phyloP scores from a whole-genome alignment of 2,797 vertebrate genomes.

The Oryzias sinensis region DNA sequence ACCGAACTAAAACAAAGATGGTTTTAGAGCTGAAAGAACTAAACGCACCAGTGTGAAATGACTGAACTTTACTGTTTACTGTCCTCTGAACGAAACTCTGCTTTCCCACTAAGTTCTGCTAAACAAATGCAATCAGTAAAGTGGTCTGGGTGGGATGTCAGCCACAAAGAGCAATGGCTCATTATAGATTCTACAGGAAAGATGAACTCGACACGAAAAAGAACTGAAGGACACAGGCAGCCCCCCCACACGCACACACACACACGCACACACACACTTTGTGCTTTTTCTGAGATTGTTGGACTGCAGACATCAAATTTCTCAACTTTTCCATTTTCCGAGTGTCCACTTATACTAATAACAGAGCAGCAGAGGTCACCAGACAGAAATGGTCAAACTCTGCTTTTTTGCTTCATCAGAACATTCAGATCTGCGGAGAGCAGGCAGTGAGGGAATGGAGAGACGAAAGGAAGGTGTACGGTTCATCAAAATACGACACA shows the following conservation, averaged over 20 bases:
- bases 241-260: constrained; percentile 16
- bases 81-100: constrained; percentile 10
- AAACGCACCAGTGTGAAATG: constrained; percentile 24
- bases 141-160: constrained; percentile 55
- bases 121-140: constrained; percentile 65
- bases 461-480: constrained; percentile 14
- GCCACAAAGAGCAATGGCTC: constrained; percentile 63
- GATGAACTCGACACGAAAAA: constrained; percentile 48
- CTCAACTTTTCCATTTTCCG: constrained; percentile 52
- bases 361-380: constrained; percentile 40
- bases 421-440: constrained; percentile 21
- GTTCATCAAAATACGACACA: constrained; percentile 47
- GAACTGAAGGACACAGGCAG: constrained; percentile 56
- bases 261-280: constrained; percentile 9
- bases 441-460: constrained; percentile 4
- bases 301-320: constrained; percentile 51
- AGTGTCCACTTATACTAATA: constrained; percentile 56
- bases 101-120: constrained; percentile 28
- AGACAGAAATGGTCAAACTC: constrained; percentile 35
- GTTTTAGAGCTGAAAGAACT: constrained; percentile 3
- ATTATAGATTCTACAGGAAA: constrained; percentile 70
- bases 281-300: constrained; percentile 47
- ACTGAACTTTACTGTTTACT: constrained; percentile 29
- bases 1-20: constrained; percentile 33
- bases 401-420: constrained; percentile 31